Conservation (phyloP, 2,888 invertebrate genomes). For the Daptonema setosum region DNA sequence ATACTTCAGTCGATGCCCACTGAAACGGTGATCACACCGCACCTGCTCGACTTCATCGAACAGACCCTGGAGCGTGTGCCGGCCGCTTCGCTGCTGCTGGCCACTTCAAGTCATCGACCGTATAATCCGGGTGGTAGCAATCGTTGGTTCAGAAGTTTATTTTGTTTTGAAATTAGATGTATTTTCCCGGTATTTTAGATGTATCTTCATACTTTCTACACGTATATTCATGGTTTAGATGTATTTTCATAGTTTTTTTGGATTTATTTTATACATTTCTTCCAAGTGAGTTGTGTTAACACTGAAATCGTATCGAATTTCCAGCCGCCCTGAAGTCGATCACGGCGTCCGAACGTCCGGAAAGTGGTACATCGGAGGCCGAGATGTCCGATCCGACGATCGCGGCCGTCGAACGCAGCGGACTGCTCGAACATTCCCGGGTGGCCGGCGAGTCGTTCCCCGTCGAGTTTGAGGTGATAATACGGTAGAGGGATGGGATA, state of each 20-base stretch:
- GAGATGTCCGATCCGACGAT: not conserved
- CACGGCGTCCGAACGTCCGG: not conserved
- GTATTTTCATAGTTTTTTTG: too few relatives aligned
- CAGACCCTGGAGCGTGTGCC: constrained; percentile 89
- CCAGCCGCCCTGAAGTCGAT: not conserved
- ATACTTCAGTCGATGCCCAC: constrained; percentile 75
- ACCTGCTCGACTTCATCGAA: constrained; percentile 70
- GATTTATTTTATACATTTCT: too few relatives aligned
- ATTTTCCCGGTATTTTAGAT: too few relatives aligned
- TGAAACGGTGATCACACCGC: constrained; percentile 88
- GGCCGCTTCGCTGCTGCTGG: constrained; percentile 8
- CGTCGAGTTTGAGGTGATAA: not conserved
- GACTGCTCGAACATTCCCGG: not conserved
- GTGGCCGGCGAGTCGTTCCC: not conserved
- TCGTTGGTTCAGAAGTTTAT: not conserved
- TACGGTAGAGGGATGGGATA: too few relatives aligned
- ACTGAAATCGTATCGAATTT: not conserved
- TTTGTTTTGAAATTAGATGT: not conserved
- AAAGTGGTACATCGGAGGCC: not conserved
- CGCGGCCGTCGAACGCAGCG: not conserved
- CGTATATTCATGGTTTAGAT: too few relatives aligned
- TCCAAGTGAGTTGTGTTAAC: too few relatives aligned
- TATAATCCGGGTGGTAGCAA: constrained; percentile 5
- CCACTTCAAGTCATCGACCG: constrained; percentile 8
- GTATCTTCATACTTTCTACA: too few relatives aligned